Evolutionary conservation across 1,140 invertebrate genomes (phyloP), one percentile per base, ranked within the genome.

Genomic region (Bradynema listronoti): DNA sequence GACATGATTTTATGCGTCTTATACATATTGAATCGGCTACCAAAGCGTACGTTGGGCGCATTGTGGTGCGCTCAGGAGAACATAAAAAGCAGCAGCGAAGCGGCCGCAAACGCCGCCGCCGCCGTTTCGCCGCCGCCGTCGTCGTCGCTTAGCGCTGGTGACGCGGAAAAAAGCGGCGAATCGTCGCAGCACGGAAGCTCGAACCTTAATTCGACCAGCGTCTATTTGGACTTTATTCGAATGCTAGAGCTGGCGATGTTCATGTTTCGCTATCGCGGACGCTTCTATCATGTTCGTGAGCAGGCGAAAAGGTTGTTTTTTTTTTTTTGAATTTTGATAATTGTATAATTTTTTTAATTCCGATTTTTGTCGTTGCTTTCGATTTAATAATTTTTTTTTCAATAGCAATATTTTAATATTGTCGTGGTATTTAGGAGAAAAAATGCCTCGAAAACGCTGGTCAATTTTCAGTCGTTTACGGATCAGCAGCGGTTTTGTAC

Each of bases 1-100:
- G 91, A 96, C 80, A 81, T 95, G 16, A 81, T 96, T 14, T 79
- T 94, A 1, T 89, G 88, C 75, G 90, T 91, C 77, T 80, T 95
- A 16, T 92, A 91, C 80, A 85, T 93, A 43, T 82, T 94, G 25
- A 91, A 91, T 78, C 87, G 92, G 80, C 77, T 92, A 25, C 73
- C 73, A 0, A 75, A 75, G 45, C 67, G 69, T 33, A 65, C 66
- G 19, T 43, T 75, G 22, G 66, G 45, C 0, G 66, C 65, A 4
- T 50, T 65, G 36, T 72, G 54, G 68, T 36, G 41, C 36, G 32
- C 55, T 14, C 63, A 65, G 16, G 63, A 65, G 29, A 30, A 32
- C 30, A 56, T 50, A 27, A 27, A 42, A 43, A 29, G 36, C 30
- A 16, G 29, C 27, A 14, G 19, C 50, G 42, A 33, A 2, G 47